Evolutionary conservation across 2,113 vertebrate genomes (phyloP), one percentile per base, ranked within the genome.

Genomic region (Limanda limanda): DNA sequence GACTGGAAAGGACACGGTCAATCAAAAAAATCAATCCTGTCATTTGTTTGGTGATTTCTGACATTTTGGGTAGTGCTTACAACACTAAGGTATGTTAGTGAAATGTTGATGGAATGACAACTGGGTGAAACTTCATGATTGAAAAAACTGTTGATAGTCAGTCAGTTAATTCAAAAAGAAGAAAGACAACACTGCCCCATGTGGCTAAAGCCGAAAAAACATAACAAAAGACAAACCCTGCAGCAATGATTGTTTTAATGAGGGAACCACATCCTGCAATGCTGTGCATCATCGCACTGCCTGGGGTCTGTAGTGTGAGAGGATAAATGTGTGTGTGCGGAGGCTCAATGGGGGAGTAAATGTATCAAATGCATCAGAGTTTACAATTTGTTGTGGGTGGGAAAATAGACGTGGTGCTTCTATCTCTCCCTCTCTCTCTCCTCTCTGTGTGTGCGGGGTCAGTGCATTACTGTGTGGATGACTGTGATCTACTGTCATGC

Each of bases 401-500:
- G 65, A 3, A 23, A 58, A 23, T 24, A 51, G 14, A 31, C 37
- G 18, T 40, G 11, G 23, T 57, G 21, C 3, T 7, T 40, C 37
- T 40, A 1, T 42, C 20, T 23, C 0, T 62, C 35, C 10, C 35
- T 9, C 35, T 2, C 35, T 9, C 35, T 2, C 35, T 9, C 7
- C 1, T 51, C 0, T 59, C 1, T 58, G 18, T 25, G 18, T 31
- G 17, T 66, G 72, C 25, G n/a, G n/a, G 40, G 47, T 42, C 20
- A 55, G 47, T 62, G 57, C 24, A 10, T 27, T 52, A 31, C 31
- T 31, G 31, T 31, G 31, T 31, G 31, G 31, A 31, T 31, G 31
- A 31, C 31, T 31, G 31, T 5, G 20, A 51, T 72, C n/a, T 51
- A 8, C 57, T 76, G 72, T 31, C 77, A 73, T 15, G 66, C 48